phyloP scores from a whole-genome alignment of 2,888 invertebrate genomes.

The Caenorhabditis imperialis region DNA sequence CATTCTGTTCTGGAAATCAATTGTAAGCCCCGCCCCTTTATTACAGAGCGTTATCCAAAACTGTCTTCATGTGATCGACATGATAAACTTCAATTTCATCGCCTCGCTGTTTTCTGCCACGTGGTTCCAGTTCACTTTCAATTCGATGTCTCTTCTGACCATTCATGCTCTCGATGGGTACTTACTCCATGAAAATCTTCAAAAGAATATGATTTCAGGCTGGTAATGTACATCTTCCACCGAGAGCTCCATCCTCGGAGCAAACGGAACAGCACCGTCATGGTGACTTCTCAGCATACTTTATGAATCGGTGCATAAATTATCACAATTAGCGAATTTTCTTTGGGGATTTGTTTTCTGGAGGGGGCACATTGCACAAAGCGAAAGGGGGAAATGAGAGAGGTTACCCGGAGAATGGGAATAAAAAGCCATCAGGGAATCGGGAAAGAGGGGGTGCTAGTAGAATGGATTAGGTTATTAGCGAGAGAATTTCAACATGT shows the following conservation, averaged over 20 bases:
- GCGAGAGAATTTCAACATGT: conserved; percentile 12
- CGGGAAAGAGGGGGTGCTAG: no score
- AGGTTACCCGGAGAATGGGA: conserved; percentile 2
- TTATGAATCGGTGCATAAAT: no score
- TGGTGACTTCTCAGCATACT: no score
- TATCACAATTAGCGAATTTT: no score
- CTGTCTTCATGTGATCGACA: background rate
- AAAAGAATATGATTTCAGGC: no score
- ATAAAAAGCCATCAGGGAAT: no score
- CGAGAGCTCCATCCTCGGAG: conserved; percentile 6
- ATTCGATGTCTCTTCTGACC: background rate
- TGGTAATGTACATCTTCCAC: conserved; percentile 35
- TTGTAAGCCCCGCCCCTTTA: no score
- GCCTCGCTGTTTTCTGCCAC: background rate
- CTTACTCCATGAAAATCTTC: no score
- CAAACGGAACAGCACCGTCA: conserved; percentile 8
- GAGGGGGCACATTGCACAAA: conserved; percentile 7
- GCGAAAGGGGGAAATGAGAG: no score
- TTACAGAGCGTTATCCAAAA: conserved; percentile 4
- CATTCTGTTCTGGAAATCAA: no score
- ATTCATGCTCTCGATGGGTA: conserved; percentile 2
- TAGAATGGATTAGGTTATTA: no score
- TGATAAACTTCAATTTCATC: background rate
- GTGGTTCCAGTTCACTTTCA: background rate
- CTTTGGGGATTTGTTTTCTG: no score